Conservation (phyloP, 2,888 invertebrate species). For the Idaea biselata region DNA sequence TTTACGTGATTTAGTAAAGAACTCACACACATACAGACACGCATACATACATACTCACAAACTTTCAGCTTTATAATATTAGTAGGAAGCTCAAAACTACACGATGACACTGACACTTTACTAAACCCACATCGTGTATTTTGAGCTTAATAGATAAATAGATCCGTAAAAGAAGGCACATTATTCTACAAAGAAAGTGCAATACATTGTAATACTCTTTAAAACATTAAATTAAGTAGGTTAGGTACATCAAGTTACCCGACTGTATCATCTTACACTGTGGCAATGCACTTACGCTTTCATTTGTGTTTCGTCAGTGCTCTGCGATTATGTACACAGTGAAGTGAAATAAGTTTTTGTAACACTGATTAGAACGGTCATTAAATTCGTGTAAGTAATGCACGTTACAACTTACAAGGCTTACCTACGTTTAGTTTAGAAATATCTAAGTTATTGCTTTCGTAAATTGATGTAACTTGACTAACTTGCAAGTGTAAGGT, state of each 20-base stretch:
- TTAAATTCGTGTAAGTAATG: conserved; percentile 2
- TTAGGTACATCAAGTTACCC: not conserved
- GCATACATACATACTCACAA: too few relatives aligned
- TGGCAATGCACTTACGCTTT: conserved; percentile 8
- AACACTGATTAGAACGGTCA: conserved; percentile 1
- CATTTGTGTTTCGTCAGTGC: conserved; percentile 10
- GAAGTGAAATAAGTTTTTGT: not conserved
- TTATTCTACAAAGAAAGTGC: not conserved
- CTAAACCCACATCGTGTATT: too few relatives aligned
- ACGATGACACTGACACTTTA: too few relatives aligned
- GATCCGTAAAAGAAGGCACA: not conserved
- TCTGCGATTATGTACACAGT: conserved; percentile 4
- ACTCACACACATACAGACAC: too few relatives aligned
- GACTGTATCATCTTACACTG: conserved; percentile 6
- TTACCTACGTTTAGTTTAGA: not conserved
- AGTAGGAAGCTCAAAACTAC: too few relatives aligned
- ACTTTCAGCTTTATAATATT: too few relatives aligned
- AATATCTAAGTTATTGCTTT: conserved; percentile 10
- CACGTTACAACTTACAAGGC: not conserved
- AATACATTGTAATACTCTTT: not conserved
- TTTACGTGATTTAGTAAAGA: too few relatives aligned
- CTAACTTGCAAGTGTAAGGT: too few relatives aligned
- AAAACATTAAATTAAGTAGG: too few relatives aligned
- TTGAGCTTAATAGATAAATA: too few relatives aligned
- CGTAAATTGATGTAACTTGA: too few relatives aligned